Evolutionary conservation across 2,888 invertebrate species (phyloP).

Genomic region (Heliconius hortense): DNA sequence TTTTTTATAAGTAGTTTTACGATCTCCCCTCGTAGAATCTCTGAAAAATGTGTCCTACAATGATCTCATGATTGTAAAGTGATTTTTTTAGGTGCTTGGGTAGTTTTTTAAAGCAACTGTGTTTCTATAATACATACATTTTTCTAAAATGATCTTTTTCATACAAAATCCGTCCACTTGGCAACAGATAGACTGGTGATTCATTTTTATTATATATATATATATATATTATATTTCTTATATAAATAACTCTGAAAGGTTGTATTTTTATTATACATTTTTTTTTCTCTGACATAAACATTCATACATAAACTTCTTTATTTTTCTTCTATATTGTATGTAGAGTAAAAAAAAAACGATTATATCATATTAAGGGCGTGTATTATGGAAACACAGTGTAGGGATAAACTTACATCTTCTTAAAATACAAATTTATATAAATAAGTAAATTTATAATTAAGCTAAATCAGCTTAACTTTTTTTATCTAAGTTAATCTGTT

Average conservation of each 20-base stretch:
- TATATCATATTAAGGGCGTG: neutral
- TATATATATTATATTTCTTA: conserved; percentile 1
- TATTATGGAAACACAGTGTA: conserved; percentile 19
- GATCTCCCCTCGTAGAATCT: conserved; percentile 45
- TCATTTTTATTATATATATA: neutral
- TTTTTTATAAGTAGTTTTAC: neutral
- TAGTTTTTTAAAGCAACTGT: conserved; percentile 53
- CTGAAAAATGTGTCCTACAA: conserved; percentile 53
- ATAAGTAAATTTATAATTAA: conserved; percentile 3
- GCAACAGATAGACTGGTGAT: conserved; percentile 16
- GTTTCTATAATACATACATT: conserved; percentile 20
- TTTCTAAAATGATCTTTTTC: conserved; percentile 1
- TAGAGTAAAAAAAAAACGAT: neutral
- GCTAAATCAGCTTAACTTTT: conserved; percentile 57
- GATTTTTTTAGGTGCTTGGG: conserved; percentile 63
- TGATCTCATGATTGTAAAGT: conserved; percentile 64
- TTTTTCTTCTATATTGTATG: neutral
- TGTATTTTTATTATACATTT: conserved; percentile 10
- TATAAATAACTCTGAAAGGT: conserved; percentile 2
- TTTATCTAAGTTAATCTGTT: conserved; percentile 36
- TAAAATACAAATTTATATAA: conserved; percentile 8
- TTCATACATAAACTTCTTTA: too few relatives aligned
- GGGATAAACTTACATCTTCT: neutral
- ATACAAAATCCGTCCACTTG: conserved; percentile 16
- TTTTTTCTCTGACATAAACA: neutral